Percentiles rank a stretch among this genome's conserved stretches.
phyloP scores from a whole-genome alignment of 2,888 invertebrate species.

The Exephanes ischioxanthus region DNA sequence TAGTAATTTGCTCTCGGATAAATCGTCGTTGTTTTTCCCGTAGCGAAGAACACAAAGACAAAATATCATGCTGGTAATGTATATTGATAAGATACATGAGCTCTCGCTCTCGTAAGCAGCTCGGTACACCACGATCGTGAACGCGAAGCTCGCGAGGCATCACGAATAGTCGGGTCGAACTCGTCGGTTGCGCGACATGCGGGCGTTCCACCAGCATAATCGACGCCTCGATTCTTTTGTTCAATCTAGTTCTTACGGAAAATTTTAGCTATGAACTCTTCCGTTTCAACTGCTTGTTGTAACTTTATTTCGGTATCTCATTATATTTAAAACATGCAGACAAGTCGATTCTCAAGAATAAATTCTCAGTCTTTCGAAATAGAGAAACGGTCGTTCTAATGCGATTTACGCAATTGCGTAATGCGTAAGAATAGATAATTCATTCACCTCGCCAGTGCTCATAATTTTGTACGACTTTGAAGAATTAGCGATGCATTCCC shows the following conservation, averaged over 20 bases:
- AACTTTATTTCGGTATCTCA: not conserved
- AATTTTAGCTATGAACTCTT: not conserved
- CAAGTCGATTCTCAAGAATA: not conserved
- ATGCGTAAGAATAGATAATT: not conserved
- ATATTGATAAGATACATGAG: slow-evolving; percentile 81
- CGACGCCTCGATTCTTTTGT: slow-evolving; percentile 63
- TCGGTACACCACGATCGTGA: slow-evolving; percentile 45
- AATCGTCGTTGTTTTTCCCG: slow-evolving; percentile 31
- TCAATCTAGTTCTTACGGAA: slow-evolving; percentile 21
- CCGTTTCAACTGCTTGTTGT: not conserved
- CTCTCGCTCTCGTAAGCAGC: slow-evolving; percentile 47
- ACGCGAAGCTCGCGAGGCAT: slow-evolving; percentile 34
- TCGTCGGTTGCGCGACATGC: slow-evolving; percentile 61
- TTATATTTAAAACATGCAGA: not conserved
- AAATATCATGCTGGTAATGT: slow-evolving; percentile 80
- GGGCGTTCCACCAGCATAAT: slow-evolving; percentile 65
- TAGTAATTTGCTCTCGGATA: slow-evolving; percentile 3
- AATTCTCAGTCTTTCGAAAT: not conserved
- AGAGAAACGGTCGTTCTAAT: not conserved
- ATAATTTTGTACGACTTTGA: not conserved
- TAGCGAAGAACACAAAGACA: slow-evolving; percentile 53
- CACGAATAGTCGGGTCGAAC: slow-evolving; percentile 3
- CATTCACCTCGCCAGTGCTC: not conserved
- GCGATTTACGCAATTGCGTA: slow-evolving; percentile 1
- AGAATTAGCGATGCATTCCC: not conserved